phyloP scores from a whole-genome alignment of 2,797 vertebrate genomes.

The Lepidocolaptes lacrymiger region DNA sequence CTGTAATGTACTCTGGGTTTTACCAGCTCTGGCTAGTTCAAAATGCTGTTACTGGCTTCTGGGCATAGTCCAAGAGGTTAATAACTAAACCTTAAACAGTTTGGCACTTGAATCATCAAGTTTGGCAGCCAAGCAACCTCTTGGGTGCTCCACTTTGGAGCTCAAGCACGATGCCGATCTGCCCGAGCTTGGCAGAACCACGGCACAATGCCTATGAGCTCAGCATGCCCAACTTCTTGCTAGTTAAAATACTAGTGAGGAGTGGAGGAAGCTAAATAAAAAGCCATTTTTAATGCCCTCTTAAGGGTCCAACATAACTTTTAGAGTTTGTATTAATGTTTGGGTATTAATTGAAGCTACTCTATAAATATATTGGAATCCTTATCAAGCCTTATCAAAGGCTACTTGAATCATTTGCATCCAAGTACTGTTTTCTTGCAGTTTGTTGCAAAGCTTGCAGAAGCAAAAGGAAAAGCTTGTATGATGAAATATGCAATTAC shows the following conservation, averaged over 20 bases:
- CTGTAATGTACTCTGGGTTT: not conserved
- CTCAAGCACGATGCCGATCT: not conserved
- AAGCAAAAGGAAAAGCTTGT: not conserved
- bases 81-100: conserved; percentile 34
- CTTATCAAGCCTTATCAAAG: not conserved
- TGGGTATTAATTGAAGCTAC: not conserved
- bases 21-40: not conserved
- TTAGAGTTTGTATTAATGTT: not conserved
- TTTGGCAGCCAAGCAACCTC: conserved; percentile 40
- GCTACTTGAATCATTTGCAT: not conserved
- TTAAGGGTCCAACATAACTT: not conserved
- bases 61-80: not conserved
- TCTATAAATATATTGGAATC: not conserved
- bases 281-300: not conserved
- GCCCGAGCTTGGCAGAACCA: not conserved
- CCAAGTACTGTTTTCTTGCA: not conserved
- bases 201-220: accelerated
- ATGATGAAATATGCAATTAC: conserved; percentile 11
- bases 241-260: not conserved
- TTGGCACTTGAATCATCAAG: conserved; percentile 12
- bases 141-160: not conserved
- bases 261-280: not conserved
- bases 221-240: not conserved
- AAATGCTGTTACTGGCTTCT: not conserved
- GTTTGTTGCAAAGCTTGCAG: conserved; percentile 8